phyloP scores from a whole-genome alignment of 2,113 vertebrate species.

The Toxotes chatareus region DNA sequence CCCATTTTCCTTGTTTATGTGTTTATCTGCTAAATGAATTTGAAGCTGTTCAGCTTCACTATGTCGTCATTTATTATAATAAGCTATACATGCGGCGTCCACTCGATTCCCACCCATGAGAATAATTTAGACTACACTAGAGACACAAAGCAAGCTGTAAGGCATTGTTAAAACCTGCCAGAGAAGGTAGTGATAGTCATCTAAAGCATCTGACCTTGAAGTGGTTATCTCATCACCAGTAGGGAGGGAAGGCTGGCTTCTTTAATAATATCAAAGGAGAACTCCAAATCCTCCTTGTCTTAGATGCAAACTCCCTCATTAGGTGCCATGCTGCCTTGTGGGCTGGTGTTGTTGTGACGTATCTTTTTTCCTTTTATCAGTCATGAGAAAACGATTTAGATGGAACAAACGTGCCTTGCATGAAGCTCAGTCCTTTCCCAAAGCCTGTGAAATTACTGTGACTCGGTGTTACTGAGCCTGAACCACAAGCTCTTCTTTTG shows the following conservation, averaged over 20 bases:
- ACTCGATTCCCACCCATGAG: constrained; percentile 41
- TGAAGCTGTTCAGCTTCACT: not conserved
- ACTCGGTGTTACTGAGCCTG: constrained; percentile 54
- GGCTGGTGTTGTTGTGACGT: constrained; percentile 56
- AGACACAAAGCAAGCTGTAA: constrained; percentile 52
- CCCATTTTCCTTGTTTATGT: constrained; percentile 33
- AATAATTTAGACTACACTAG: constrained; percentile 59
- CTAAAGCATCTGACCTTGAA: constrained; percentile 79
- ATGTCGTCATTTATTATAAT: constrained; percentile 20
- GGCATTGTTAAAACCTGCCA: constrained; percentile 68
- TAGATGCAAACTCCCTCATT: constrained; percentile 77
- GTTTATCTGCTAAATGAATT: constrained; percentile 41
- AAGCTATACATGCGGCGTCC: constrained; percentile 14
- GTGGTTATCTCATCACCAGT: constrained; percentile 75
- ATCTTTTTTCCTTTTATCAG: constrained; percentile 73
- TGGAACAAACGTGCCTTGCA: constrained; percentile 68
- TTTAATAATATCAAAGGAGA: constrained; percentile 72
- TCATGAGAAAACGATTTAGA: constrained; percentile 70
- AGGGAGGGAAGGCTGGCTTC: constrained; percentile 60
- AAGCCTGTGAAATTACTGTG: constrained; percentile 51
- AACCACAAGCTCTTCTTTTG: constrained; percentile 47
- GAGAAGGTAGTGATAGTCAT: constrained; percentile 72
- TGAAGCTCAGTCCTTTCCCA: constrained; percentile 48
- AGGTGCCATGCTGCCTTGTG: constrained; percentile 63
- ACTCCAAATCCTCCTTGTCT: constrained; percentile 71